Base-by-base conservation (phyloP, 1,140 invertebrate genomes). In the Hylyphantes graminicola region DNA sequence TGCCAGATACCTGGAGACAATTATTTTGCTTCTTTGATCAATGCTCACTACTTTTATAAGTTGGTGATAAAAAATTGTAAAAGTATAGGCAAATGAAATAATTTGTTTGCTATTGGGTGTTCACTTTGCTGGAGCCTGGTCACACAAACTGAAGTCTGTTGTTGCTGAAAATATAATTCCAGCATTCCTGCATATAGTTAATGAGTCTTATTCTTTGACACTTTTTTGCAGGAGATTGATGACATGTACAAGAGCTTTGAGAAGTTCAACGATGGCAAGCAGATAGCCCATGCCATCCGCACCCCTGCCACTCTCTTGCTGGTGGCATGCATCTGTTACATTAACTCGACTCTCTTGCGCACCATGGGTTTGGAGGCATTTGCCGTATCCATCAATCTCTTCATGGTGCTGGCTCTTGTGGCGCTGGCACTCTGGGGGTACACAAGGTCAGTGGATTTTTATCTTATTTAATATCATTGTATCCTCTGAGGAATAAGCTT, bases 251-350 rank as follows among this genome's bases (percentile, higher is more conserved):
- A 90, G 19, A 95, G 95, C 89, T 98, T 96, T 89, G 93, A 93
- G 87, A 93, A 94, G 50, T 95, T 98, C 91, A 99, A 99, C 91
- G 97, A 98, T 89, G 95, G 95, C 88, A 99, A 99, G 92, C 98
- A 98, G 90, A 96, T 98, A 83, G 98, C 98, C 89, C 97, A 97
- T 90, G 96, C 96, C 68, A 95, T 96, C 7, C 92, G 96, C 86
- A 98, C 97, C 17, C 96, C 97, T 7, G 96, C 96, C 7, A 96
- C 97, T 15, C 94, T 97, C 88, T 96, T 97, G 88, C 93, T 93
- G n/a, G 91, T 97, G 84, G 94, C 96, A 85, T 92, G 96, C 72
- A 91, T 94, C 64, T 94, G 94, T 90, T 98, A 98, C 89, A 92
- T 98, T 11, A 85, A 85, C 48, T 85, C 82, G 11, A 70, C 73